Conservation (phyloP, 2,888 invertebrate genomes). For the Dryococelus australis region DNA sequence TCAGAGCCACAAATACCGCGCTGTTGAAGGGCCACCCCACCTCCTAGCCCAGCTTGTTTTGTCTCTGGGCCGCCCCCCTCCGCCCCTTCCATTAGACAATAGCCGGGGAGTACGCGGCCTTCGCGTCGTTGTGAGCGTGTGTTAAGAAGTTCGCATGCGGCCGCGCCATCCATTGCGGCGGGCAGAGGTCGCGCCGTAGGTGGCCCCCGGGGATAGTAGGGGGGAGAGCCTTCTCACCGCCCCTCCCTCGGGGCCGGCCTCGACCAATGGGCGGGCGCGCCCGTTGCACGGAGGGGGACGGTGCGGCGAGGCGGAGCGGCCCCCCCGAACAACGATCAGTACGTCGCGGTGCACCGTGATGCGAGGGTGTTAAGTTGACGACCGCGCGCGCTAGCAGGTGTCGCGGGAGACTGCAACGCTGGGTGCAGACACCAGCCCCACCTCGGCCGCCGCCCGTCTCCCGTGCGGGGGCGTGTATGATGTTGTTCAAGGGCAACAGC, state of each 20-base stretch:
- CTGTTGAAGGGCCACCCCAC: neutral
- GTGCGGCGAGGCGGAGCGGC: neutral
- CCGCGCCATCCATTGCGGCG: neutral
- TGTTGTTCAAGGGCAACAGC: slow-evolving; percentile 89
- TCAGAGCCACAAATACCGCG: neutral
- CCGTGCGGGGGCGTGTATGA: slow-evolving; percentile 54
- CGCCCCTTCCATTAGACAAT: neutral
- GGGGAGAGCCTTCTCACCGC: neutral
- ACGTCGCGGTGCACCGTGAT: neutral
- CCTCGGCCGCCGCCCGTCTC: neutral
- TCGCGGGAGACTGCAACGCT: neutral
- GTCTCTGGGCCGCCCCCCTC: no score
- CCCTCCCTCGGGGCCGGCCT: neutral
- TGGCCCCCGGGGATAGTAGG: neutral
- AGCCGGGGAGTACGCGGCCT: neutral
- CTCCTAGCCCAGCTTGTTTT: no score
- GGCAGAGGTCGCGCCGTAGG: neutral
- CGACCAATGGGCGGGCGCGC: neutral
- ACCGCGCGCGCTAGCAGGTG: neutral
- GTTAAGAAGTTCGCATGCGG: neutral
- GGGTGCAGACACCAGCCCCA: neutral
- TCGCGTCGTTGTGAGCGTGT: no score
- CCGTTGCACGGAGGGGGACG: neutral
- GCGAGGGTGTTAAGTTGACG: neutral
- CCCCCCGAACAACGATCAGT: neutral